phyloP scores from a whole-genome alignment of 2,888 invertebrate genomes.

The Erebia aethiops region DNA sequence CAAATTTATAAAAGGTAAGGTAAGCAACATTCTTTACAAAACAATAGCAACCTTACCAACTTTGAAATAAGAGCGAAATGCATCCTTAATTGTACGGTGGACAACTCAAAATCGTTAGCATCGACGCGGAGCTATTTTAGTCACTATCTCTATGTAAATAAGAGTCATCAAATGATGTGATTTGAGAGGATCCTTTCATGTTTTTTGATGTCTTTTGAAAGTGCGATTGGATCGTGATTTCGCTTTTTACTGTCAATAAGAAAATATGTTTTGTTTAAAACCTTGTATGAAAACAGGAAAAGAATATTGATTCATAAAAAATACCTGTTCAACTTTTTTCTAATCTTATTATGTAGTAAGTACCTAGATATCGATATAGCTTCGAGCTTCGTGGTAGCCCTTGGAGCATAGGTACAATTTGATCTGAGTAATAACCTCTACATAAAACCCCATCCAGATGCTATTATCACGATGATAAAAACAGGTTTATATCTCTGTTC shows the following conservation, averaged over 20 bases:
- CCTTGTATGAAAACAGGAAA: constrained; percentile 15
- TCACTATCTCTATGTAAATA: constrained; percentile 1
- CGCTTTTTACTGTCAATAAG: constrained; percentile 37
- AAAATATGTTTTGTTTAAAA: constrained; percentile 32
- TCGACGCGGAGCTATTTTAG: constrained; percentile 9
- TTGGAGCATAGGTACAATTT: too few species aligned
- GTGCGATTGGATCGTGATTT: constrained; percentile 40
- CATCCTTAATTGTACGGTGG: not conserved
- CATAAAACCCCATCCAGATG: too few species aligned
- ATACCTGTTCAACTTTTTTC: not conserved
- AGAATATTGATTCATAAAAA: constrained; percentile 20
- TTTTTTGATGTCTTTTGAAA: constrained; percentile 35
- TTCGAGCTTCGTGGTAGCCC: too few species aligned
- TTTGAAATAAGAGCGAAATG: constrained; percentile 7
- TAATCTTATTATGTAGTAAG: not conserved
- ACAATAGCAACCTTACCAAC: constrained; percentile 6
- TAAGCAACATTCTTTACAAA: not conserved
- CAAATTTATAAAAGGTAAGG: constrained; percentile 23
- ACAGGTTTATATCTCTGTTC: too few species aligned
- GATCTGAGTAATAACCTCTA: too few species aligned
- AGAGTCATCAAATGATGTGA: constrained; percentile 24
- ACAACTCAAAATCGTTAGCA: not conserved
- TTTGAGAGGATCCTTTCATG: constrained; percentile 16
- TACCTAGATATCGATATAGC: not conserved
- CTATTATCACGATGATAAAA: too few species aligned